Evolutionary conservation across 2,797 vertebrate genomes (phyloP).

Genomic region (Pyrocephalus nanus): DNA sequence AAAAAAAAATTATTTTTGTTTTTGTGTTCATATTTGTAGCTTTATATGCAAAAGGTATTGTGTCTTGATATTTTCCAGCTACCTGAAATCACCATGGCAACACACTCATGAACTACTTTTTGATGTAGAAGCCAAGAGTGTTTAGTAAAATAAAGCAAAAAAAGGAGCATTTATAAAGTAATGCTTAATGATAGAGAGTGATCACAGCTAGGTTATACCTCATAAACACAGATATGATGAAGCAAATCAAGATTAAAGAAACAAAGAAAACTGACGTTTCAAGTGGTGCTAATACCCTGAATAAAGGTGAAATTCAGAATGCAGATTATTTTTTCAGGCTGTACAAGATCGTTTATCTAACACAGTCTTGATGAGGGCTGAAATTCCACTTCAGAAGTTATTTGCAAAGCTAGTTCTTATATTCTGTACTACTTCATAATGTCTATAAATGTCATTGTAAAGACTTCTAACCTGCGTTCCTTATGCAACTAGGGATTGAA

Average conservation of each 20-base stretch:
- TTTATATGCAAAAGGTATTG: background rate
- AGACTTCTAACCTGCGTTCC: background rate
- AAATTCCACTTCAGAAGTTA: background rate
- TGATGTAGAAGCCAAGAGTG: background rate
- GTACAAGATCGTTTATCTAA: background rate
- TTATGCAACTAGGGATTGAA: background rate
- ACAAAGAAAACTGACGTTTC: background rate
- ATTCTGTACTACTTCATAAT: background rate
- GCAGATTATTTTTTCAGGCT: background rate
- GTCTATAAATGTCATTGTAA: background rate
- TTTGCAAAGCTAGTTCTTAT: background rate
- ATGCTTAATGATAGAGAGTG: background rate
- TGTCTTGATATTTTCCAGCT: background rate
- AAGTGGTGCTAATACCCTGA: background rate
- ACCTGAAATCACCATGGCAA: background rate
- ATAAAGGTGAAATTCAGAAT: background rate
- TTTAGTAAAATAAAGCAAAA: background rate
- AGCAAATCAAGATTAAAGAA: background rate
- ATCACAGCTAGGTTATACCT: background rate
- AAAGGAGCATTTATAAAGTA: background rate
- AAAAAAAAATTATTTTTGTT: fast-evolving
- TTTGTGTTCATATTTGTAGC: background rate
- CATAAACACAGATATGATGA: background rate
- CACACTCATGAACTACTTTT: background rate
- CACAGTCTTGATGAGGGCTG: background rate